These are phyloP conservation scores for Falco cherrug DNA, from an alignment of 2,797 vertebrate genomes.

Conservation along the genomic window DNA sequence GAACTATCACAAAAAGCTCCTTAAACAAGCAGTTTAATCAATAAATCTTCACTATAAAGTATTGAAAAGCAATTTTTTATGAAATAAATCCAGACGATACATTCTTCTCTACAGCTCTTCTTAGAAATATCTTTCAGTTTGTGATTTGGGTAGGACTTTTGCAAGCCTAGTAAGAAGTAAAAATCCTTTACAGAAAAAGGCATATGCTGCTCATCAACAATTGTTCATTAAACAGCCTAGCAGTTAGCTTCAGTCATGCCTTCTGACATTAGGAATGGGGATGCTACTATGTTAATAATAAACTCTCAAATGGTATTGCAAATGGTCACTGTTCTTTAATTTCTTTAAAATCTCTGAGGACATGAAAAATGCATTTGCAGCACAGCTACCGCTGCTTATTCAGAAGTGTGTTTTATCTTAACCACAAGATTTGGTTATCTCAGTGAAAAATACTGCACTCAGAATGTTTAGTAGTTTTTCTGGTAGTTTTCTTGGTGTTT, in stretches of 20 bases:
- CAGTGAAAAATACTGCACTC: background rate
- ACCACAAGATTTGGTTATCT: background rate
- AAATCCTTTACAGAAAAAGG: background rate
- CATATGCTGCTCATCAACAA: rapidly evolving
- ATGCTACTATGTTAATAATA: background rate
- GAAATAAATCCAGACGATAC: background rate
- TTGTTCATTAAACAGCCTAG: background rate
- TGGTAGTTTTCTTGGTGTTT: background rate
- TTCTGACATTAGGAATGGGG: background rate
- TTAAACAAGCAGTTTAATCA: background rate
- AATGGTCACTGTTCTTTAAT: background rate
- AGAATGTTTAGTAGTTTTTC: background rate
- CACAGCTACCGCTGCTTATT: background rate
- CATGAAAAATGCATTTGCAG: background rate
- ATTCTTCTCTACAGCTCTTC: background rate
- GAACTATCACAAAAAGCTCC: background rate
- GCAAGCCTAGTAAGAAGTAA: background rate
- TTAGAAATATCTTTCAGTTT: background rate
- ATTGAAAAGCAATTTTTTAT: background rate
- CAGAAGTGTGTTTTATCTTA: background rate
- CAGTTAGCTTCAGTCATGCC: background rate
- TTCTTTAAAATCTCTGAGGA: background rate
- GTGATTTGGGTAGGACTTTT: background rate
- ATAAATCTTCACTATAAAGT: background rate
- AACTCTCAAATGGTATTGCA: background rate